A percentile compares a stretch with the other conserved stretches of the same genome.
These are phyloP conservation scores for Bucco capensis DNA, from an alignment of 2,113 vertebrate genomes.

Conservation along the genomic window DNA sequence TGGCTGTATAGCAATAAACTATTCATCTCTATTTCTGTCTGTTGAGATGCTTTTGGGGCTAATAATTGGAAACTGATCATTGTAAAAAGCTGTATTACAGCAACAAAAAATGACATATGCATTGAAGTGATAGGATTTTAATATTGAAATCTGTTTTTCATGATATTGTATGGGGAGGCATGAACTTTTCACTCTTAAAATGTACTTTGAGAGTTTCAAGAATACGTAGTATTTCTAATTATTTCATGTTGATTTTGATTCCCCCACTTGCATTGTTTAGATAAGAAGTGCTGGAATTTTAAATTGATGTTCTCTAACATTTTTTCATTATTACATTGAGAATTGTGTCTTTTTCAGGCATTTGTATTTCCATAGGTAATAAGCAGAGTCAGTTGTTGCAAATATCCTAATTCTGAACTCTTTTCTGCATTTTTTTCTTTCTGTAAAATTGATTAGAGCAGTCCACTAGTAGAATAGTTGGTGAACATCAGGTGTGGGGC, in stretches of 20 bases:
- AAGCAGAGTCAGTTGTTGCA: conserved; percentile 44
- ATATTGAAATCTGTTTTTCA: conserved; percentile 57
- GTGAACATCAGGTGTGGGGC: background rate
- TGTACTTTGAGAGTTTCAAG: conserved; percentile 61
- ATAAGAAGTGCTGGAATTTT: conserved; percentile 63
- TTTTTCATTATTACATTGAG: conserved; percentile 55
- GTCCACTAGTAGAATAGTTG: conserved; percentile 24
- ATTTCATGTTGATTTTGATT: conserved; percentile 66
- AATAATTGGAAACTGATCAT: conserved; percentile 74
- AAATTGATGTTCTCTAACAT: conserved; percentile 53
- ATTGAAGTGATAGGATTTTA: conserved; percentile 69
- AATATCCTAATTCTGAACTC: conserved; percentile 31
- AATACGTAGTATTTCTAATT: conserved; percentile 67
- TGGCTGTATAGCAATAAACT: conserved; percentile 59
- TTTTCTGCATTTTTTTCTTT: conserved; percentile 43
- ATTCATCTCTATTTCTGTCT: conserved; percentile 75
- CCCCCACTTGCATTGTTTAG: conserved; percentile 54
- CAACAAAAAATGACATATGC: conserved; percentile 67
- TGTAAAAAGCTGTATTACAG: conserved; percentile 64
- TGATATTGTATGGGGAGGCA: conserved; percentile 53
- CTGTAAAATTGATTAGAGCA: conserved; percentile 63
- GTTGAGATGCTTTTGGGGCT: conserved; percentile 69
- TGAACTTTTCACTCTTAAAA: conserved; percentile 69
- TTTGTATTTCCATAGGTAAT: conserved; percentile 68
- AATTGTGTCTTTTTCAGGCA: conserved; percentile 60